Evolutionary conservation across 2,113 vertebrate species (phyloP).

Genomic region (Toxotes jaculatrix): DNA sequence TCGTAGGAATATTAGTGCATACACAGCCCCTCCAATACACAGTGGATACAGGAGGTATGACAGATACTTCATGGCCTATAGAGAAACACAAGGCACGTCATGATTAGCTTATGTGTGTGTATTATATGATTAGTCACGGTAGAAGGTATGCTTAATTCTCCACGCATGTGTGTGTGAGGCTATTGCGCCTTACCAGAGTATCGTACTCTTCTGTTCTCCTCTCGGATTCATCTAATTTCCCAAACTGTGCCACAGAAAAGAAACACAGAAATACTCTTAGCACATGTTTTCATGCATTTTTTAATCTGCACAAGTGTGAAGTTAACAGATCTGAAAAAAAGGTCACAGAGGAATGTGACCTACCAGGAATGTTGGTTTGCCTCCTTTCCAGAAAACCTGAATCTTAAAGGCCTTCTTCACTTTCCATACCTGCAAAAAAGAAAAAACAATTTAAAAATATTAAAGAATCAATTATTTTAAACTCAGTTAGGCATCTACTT

Average conservation of each 20-base stretch:
- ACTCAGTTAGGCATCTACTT: no score
- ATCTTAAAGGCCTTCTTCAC: constrained; percentile 99
- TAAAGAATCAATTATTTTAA: neutral
- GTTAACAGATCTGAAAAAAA: neutral
- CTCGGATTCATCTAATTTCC: constrained; percentile 92
- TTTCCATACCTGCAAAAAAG: constrained; percentile 91
- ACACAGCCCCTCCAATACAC: constrained; percentile 92
- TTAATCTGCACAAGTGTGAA: neutral
- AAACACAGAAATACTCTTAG: neutral
- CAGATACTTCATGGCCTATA: constrained; percentile 96
- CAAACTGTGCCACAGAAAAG: constrained; percentile 86
- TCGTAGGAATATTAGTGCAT: constrained; percentile 92
- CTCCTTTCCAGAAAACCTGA: constrained; percentile 89
- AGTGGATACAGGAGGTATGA: constrained; percentile 96
- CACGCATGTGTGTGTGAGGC: neutral
- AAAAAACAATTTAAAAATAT: neutral
- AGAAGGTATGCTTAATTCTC: neutral
- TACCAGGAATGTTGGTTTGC: constrained; percentile 90
- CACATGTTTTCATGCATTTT: neutral
- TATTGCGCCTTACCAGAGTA: constrained; percentile 86
- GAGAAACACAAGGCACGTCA: neutral
- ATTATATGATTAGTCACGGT: neutral
- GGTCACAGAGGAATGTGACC: constrained; percentile 9
- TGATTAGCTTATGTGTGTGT: neutral
- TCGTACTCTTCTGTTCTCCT: constrained; percentile 95